Evolutionary conservation across 1,140 invertebrate species (phyloP).

Genomic region (Magallana ariakensis): DNA sequence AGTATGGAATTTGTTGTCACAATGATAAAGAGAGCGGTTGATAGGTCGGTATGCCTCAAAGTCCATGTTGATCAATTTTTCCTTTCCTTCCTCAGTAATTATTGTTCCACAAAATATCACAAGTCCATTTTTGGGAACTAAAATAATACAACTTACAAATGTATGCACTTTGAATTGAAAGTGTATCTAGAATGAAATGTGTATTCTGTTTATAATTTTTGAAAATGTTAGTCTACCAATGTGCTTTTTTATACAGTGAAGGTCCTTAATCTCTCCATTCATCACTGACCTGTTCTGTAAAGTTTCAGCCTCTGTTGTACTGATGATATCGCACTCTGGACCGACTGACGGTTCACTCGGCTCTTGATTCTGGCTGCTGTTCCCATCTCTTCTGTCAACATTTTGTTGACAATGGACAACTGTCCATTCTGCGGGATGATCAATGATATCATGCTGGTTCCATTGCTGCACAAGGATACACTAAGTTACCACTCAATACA

Average conservation of each 20-base stretch:
- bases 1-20: conserved; percentile 39
- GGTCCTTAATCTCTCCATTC: too few relatives aligned
- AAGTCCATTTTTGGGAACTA: conserved; percentile 42
- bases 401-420: conserved; percentile 19
- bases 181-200: too few relatives aligned
- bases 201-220: too few relatives aligned
- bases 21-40: conserved; percentile 37
- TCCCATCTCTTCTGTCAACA: conserved; percentile 35
- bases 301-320: conserved; percentile 41
- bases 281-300: conserved; percentile 17
- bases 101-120: conserved; percentile 45
- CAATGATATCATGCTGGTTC: conserved; percentile 39
- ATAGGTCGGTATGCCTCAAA: conserved; percentile 37
- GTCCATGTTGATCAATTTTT: conserved; percentile 41
- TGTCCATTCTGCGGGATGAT: conserved; percentile 35
- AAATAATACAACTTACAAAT: not conserved
- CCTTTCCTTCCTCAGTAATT: conserved; percentile 35
- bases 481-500: too few relatives aligned
- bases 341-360: conserved; percentile 11
- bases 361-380: conserved; percentile 33
- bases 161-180: too few relatives aligned
- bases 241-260: too few relatives aligned
- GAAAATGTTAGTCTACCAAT: too few relatives aligned
- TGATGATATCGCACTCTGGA: not conserved
- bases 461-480: not conserved